These are phyloP conservation scores for Hypsopygia costalis DNA, from an alignment of 2,888 invertebrate genomes.

Conservation along the genomic window DNA sequence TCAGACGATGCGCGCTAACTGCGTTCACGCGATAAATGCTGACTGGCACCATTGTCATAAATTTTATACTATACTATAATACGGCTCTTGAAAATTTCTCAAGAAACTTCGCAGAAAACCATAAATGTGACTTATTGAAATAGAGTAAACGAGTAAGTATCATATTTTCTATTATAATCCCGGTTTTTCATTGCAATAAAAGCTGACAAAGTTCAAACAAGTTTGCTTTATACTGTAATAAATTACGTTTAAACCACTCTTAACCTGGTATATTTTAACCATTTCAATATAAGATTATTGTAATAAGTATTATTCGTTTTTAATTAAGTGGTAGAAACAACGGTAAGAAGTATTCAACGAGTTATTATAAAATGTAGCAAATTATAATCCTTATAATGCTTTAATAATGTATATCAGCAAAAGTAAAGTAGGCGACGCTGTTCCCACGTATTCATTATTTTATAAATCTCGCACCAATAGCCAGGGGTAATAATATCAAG, in stretches of 20 bases:
- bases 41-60: neutral
- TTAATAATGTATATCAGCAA: constrained; percentile 6
- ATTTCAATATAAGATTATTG: constrained; percentile 12
- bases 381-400: too few species aligned
- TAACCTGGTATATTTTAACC: constrained; percentile 9
- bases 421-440: constrained; percentile 26
- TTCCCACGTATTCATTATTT: constrained; percentile 32
- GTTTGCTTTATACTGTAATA: constrained; percentile 33
- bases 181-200: constrained; percentile 25
- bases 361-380: too few species aligned
- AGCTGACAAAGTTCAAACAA: constrained; percentile 29
- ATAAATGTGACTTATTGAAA: constrained; percentile 18
- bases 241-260: constrained; percentile 29
- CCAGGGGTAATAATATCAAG: constrained; percentile 36
- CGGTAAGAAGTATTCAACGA: too few species aligned
- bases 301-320: neutral
- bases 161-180: constrained; percentile 27
- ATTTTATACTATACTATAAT: neutral
- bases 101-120: too few species aligned
- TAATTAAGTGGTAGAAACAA: neutral
- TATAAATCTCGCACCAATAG: constrained; percentile 37
- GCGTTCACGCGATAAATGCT: constrained; percentile 2
- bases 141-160: constrained; percentile 15
- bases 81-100: too few species aligned
- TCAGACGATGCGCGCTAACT: constrained; percentile 1